Evolutionary conservation across 2,113 vertebrate genomes (phyloP), one percentile per base, ranked within the genome.

Genomic region (Oncorhynchus clarkii): DNA sequence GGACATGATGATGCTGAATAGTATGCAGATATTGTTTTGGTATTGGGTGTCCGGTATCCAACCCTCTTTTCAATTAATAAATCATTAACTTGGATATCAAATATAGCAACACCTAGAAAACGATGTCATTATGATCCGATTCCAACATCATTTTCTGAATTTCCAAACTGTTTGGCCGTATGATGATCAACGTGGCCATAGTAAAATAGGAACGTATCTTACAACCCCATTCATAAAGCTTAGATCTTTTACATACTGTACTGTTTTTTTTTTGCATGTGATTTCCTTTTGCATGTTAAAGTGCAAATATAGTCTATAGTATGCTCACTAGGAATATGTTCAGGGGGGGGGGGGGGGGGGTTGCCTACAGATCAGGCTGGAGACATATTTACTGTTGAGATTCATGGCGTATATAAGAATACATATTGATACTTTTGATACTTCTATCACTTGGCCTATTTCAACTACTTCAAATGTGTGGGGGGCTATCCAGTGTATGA

Each of bases 221-320:
- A 74, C 85, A 78, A 70, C 83, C 82, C 78, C 78, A 85, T 91
- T 91, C 82, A 88, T 80, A 87, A 88, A 87, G 78, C 67, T 79
- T 27, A 31, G 78, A 79, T 84, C 77, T 88, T 90, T 90, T 91
- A 87, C 85, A 91, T 88, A 89, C 75, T 60, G 70, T 81, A 90
- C 76, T 51, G 69, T 81, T 89, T 80, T 5, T 3, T 89, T 88
- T 89, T 91, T 92, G 89, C 90, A 91, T 90, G 83, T 84, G 89
- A 87, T 90, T 86, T 87, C 87, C 74, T 85, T 88, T 88, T 84
- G 86, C 80, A 76, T 81, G 78, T 78, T 82, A 85, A 88, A 82
- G 75, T 81, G 86, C 80, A 84, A 84, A 89, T 89, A 79, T 74
- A 83, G 75, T 86, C 84, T 86, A 82, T 82, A 88, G 82, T 84